These are phyloP conservation scores for Mellivora capensis DNA, from an alignment of 2,113 vertebrate species.

Conservation along the genomic window DNA sequence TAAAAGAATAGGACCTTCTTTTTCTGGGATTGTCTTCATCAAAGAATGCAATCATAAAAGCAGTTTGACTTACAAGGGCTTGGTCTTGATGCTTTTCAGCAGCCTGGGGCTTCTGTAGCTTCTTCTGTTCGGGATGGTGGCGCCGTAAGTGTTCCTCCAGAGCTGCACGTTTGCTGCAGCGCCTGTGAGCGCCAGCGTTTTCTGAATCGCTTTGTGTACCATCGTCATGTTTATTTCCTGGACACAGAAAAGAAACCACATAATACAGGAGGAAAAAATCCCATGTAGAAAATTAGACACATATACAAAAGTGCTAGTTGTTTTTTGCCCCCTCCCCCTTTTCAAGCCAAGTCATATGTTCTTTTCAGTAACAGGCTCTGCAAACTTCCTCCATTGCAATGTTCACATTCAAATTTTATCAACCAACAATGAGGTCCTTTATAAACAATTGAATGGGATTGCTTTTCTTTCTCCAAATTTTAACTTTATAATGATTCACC, in stretches of 20 bases:
- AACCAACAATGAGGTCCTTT: slow-evolving; percentile 57
- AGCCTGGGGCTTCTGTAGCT: slow-evolving; percentile 76
- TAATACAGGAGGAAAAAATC: slow-evolving; percentile 37
- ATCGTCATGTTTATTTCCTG: slow-evolving; percentile 98
- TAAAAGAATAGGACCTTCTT: slow-evolving; percentile 94
- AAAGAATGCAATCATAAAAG: slow-evolving; percentile 96
- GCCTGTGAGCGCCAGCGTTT: slow-evolving; percentile 90
- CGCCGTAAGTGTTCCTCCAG: slow-evolving; percentile 92
- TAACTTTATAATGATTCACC: slow-evolving; percentile 42
- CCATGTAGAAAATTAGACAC: slow-evolving; percentile 31
- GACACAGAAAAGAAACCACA: slow-evolving; percentile 61
- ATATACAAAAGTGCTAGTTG: slow-evolving; percentile 44
- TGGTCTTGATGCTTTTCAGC: slow-evolving; percentile 83
- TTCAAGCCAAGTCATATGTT: slow-evolving; percentile 55
- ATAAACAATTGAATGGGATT: slow-evolving; percentile 39
- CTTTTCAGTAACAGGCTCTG: slow-evolving; percentile 64
- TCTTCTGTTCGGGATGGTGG: slow-evolving; percentile 84
- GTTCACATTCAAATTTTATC: slow-evolving; percentile 59
- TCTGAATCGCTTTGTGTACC: slow-evolving; percentile 99
- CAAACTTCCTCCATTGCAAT: slow-evolving; percentile 53
- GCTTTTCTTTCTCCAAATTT: slow-evolving; percentile 40
- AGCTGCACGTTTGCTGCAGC: slow-evolving; percentile 87
- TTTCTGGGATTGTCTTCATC: slow-evolving; percentile 94
- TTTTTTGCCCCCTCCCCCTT: not conserved
- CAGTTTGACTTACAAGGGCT: slow-evolving; percentile 84